Percentiles rank a stretch among this genome's conserved stretches.
Conservation (phyloP, 2,888 invertebrate species). For the Villa cingulata region DNA sequence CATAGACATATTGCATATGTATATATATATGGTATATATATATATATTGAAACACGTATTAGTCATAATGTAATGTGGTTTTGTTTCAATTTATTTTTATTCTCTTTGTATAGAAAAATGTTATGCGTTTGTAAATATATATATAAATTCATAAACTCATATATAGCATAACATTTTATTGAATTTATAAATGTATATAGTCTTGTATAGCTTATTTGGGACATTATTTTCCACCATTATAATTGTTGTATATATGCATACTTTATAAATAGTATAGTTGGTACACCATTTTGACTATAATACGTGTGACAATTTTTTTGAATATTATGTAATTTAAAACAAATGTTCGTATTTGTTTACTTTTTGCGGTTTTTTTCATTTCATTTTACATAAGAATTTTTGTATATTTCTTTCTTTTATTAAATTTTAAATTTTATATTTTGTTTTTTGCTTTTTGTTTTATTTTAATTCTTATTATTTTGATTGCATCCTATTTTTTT, state of each 20-base stretch:
- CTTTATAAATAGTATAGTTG: too few relatives aligned
- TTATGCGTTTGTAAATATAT: too few relatives aligned
- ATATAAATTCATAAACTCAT: too few relatives aligned
- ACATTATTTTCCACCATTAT: constrained; percentile 8
- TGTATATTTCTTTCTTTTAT: too few relatives aligned
- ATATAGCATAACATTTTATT: not conserved
- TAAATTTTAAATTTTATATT: too few relatives aligned
- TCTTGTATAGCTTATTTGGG: constrained; percentile 3
- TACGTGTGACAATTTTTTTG: constrained; percentile 16
- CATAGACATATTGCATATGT: too few relatives aligned
- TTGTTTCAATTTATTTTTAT: constrained; percentile 2
- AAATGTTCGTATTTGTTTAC: constrained; percentile 1
- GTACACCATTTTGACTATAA: constrained; percentile 6
- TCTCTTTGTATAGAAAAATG: not conserved
- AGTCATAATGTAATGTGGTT: not conserved
- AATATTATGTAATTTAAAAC: too few relatives aligned
- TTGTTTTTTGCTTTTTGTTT: constrained; percentile 3
- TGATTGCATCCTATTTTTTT: constrained; percentile 18
- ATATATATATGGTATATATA: too few relatives aligned
- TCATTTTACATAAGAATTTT: too few relatives aligned
- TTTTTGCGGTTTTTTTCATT: too few relatives aligned
- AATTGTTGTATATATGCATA: constrained; percentile 1
- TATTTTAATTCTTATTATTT: constrained; percentile 5
- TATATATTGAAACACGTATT: constrained; percentile 15
- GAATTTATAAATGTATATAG: too few relatives aligned